Evolutionary conservation across 1,140 invertebrate genomes (phyloP), one percentile per base, ranked within the genome.

Genomic region (Lepidurus arcticus): DNA sequence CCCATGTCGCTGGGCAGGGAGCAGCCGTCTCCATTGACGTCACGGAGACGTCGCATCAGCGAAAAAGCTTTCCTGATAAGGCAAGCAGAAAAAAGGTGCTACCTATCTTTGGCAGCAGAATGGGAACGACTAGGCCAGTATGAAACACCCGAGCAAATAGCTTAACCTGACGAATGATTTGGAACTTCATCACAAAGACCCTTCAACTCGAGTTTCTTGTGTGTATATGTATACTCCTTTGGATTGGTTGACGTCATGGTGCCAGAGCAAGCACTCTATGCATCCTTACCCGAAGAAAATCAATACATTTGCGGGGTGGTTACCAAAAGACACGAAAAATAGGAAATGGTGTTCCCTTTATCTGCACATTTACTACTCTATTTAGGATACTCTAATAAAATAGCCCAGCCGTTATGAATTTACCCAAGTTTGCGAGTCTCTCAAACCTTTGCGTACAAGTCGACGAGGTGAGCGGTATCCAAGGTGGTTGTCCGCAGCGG

Each of bases 281-380:
- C 53, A 65, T 65, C 53, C 53, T 65, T 65, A n/a, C 16, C 53
- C 53, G 53, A 21, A 65, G 53, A 65, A 65, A 65, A 65, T 65
- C 53, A 65, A 65, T 65, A 65, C 53, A 65, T 65, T 65, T 65
- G 53, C 53, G 53, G 53, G 53, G 53, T 65, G 21, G 53, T 65
- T 65, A 65, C 16, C 53, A 13, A 13, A 13, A 0, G 16, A 21
- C 7, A 65, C 53, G 53, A 65, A 65, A 65, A 65, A 65, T 65
- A 65, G 21, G 53, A 65, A 13, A 13, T 9, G 8, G 5, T 21
- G 8, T 65, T 21, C 16, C 16, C 10, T 11, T 21, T 9, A 16
- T 21, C 6, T 1, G 13, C 13, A n/a, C 53, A 65, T 65, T 13
- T 65, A 34, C n/a, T 65, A 16, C 13, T 13, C 21, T 65, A 65